These are phyloP conservation scores for Tonatia bakeri DNA, from an alignment of 2,113 vertebrate genomes.

Conservation along the genomic window DNA sequence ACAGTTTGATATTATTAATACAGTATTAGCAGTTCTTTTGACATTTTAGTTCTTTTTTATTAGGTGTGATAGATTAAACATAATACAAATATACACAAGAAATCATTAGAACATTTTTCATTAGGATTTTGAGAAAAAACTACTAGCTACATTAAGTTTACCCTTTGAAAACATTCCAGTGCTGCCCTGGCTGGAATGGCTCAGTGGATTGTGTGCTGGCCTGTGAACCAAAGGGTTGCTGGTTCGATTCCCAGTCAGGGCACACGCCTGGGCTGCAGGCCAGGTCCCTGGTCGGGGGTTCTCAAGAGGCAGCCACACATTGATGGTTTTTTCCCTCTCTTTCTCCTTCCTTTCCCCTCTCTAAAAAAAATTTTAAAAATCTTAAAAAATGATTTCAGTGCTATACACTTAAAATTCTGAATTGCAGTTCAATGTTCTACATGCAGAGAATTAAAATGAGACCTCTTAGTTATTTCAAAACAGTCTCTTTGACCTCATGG, in stretches of 20 bases:
- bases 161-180: slow-evolving; percentile 11
- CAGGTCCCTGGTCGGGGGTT: too few species aligned
- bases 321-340: too few species aligned
- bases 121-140: not conserved
- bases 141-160: slow-evolving; percentile 4
- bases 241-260: too few species aligned
- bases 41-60: not conserved
- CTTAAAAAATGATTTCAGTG: slow-evolving; percentile 36
- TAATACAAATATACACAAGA: not conserved
- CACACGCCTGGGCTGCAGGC: too few species aligned
- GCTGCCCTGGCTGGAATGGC: not conserved
- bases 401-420: slow-evolving; percentile 19
- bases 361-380: too few species aligned
- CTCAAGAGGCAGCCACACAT: too few species aligned
- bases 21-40: not conserved
- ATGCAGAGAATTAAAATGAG: slow-evolving; percentile 58
- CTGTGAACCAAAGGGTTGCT: too few species aligned
- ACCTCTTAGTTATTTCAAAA: slow-evolving; percentile 63
- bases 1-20: not conserved
- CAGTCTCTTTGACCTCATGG: slow-evolving; percentile 33
- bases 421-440: not conserved
- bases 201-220: too few species aligned
- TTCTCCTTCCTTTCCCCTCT: too few species aligned
- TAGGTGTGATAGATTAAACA: not conserved
- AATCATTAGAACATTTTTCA: not conserved